Evolutionary conservation across 2,888 invertebrate species (phyloP).

Genomic region (Clostera curtula): DNA sequence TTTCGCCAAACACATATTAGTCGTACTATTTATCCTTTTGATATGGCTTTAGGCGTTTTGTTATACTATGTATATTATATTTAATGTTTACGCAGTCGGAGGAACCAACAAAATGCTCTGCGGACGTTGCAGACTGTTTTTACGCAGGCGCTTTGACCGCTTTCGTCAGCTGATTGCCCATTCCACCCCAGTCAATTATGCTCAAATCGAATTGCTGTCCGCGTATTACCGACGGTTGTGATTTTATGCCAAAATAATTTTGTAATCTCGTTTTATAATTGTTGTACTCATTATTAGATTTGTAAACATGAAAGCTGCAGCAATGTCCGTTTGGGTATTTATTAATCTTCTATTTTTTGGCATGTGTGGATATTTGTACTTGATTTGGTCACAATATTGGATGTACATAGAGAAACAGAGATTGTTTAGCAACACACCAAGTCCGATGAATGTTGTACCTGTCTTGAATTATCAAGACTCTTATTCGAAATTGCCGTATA

Average conservation of each 20-base stretch:
- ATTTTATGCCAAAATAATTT: constrained; percentile 16
- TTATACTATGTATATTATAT: too few species aligned
- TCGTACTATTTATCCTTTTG: too few species aligned
- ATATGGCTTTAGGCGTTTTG: too few species aligned
- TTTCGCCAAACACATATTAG: too few species aligned
- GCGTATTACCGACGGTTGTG: constrained; percentile 29
- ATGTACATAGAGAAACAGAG: constrained; percentile 75
- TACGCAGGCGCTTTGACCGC: constrained; percentile 42
- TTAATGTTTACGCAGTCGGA: too few species aligned
- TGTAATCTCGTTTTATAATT: constrained; percentile 1
- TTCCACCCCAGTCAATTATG: constrained; percentile 33
- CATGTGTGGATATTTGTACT: constrained; percentile 82
- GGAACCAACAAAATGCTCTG: constrained; percentile 17
- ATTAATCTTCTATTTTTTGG: constrained; percentile 81
- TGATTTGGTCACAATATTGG: constrained; percentile 84
- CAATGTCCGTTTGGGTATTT: constrained; percentile 82
- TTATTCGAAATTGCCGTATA: constrained; percentile 28
- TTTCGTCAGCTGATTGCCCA: constrained; percentile 44
- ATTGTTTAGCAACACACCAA: constrained; percentile 49
- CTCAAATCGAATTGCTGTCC: constrained; percentile 13
- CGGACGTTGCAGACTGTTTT: constrained; percentile 18
- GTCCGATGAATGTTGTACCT: constrained; percentile 28
- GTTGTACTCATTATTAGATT: constrained; percentile 6
- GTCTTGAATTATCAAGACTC: constrained; percentile 33
- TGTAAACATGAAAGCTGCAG: constrained; percentile 76